Evolutionary conservation across 1,140 invertebrate species (phyloP).

Genomic region (Lanistes nyassanus): DNA sequence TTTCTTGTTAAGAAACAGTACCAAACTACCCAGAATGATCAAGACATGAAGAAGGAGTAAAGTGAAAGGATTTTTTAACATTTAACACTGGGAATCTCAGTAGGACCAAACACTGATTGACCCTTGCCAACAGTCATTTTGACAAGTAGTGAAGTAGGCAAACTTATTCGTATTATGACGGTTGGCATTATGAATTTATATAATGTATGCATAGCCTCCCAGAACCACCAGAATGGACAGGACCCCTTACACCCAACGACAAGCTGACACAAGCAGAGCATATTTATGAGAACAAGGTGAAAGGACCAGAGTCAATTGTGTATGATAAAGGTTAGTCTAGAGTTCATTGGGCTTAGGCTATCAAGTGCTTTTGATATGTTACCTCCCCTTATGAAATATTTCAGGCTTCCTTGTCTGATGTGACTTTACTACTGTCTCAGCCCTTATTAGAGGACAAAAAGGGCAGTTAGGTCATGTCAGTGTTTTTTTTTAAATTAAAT

Average conservation of each 20-base stretch:
- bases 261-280: slow-evolving; percentile 47
- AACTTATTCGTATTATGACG: too few relatives aligned
- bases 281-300: slow-evolving; percentile 43
- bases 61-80: too few relatives aligned
- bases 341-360: too few relatives aligned
- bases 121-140: too few relatives aligned
- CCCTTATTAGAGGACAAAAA: not conserved
- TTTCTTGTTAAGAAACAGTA: too few relatives aligned
- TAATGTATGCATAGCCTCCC: slow-evolving; percentile 41
- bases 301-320: slow-evolving; percentile 55
- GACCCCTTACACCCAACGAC: slow-evolving; percentile 45
- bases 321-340: slow-evolving; percentile 47
- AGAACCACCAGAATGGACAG: slow-evolving; percentile 40
- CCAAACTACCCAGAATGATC: too few relatives aligned
- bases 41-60: too few relatives aligned
- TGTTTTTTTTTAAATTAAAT: not conserved
- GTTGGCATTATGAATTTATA: too few relatives aligned
- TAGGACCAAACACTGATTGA: too few relatives aligned
- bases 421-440: not conserved
- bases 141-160: too few relatives aligned
- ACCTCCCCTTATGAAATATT: not conserved
- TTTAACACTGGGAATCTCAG: too few relatives aligned
- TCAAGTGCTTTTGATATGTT: too few relatives aligned
- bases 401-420: not conserved
- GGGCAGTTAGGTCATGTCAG: not conserved